A percentile compares a stretch with the other conserved stretches of the same genome.
These are phyloP conservation scores for Meloidogyne exigua DNA, from an alignment of 1,140 invertebrate genomes.

Conservation along the genomic window DNA sequence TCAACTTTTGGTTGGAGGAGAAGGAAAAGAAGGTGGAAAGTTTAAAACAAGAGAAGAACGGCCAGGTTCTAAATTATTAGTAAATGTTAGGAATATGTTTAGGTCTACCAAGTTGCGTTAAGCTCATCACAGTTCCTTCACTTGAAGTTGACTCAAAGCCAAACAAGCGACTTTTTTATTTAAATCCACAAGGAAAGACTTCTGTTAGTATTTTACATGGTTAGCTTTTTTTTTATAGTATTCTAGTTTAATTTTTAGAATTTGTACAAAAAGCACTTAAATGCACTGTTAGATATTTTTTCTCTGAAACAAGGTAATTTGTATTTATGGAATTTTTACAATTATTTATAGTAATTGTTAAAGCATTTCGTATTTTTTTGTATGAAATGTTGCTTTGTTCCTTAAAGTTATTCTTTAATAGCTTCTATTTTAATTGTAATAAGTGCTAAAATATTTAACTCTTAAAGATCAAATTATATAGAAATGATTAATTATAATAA, in stretches of 20 bases:
- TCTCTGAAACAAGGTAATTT: conserved; percentile 39
- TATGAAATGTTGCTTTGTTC: too few relatives aligned
- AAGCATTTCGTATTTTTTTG: too few relatives aligned
- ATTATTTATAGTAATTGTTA: conserved; percentile 34
- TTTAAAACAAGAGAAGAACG: conserved; percentile 1
- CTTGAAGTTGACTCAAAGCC: conserved; percentile 42
- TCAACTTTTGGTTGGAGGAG: not conserved
- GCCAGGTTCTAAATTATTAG: conserved; percentile 5
- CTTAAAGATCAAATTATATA: too few relatives aligned
- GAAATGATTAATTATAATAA: not conserved
- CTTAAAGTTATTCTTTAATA: too few relatives aligned
- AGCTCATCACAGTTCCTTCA: conserved; percentile 49
- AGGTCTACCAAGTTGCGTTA: conserved; percentile 43
- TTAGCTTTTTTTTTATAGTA: not conserved
- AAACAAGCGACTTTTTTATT: conserved; percentile 34
- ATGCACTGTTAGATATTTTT: conserved; percentile 38
- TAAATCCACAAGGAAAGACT: conserved; percentile 52
- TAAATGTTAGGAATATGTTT: conserved; percentile 17
- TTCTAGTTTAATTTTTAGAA: conserved; percentile 26
- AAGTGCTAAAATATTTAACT: too few relatives aligned
- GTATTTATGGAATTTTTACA: not conserved
- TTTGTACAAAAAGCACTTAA: conserved; percentile 55
- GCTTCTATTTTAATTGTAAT: too few relatives aligned
- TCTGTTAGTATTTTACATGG: conserved; percentile 49
- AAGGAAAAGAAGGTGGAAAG: not conserved